These are phyloP conservation scores for Sisyra nigra DNA, from an alignment of 2,888 invertebrate species.

Conservation along the genomic window DNA sequence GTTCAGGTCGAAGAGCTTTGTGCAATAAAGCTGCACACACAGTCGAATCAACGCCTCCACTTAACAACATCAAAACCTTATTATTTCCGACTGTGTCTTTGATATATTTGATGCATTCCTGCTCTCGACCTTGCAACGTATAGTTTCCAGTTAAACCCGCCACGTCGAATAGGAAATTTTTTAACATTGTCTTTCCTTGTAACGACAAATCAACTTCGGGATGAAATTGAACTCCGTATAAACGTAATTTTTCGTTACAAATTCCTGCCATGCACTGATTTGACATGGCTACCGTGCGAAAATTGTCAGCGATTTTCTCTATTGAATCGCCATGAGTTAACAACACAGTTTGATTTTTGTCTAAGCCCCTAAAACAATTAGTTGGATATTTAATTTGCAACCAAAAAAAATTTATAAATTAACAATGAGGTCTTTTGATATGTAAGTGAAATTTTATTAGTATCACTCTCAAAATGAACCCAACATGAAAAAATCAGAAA, in stretches of 20 bases:
- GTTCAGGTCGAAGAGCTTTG: constrained; percentile 74
- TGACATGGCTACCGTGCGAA: constrained; percentile 75
- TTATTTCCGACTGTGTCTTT: constrained; percentile 8
- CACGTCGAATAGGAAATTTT: constrained; percentile 88
- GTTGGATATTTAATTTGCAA: no score
- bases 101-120: constrained; percentile 68
- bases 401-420: no score
- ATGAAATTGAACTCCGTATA: constrained; percentile 97
- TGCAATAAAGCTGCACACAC: constrained; percentile 93
- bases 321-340: constrained; percentile 97
- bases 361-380: constrained; percentile 59
- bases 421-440: no score
- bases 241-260: constrained; percentile 72
- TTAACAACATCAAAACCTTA: constrained; percentile 60
- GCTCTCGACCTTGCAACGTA: constrained; percentile 76
- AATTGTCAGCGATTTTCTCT: constrained; percentile 75
- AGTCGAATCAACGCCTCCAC: constrained; percentile 99
- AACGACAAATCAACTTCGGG: constrained; percentile 94
- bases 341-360: constrained; percentile 75
- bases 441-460: no score
- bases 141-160: constrained; percentile 73
- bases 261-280: constrained; percentile 75
- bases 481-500: no score
- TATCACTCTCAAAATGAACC: no score
- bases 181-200: constrained; percentile 80